Evolutionary conservation across 1,140 invertebrate species (phyloP).

Genomic region (Neodiprion fabricii): DNA sequence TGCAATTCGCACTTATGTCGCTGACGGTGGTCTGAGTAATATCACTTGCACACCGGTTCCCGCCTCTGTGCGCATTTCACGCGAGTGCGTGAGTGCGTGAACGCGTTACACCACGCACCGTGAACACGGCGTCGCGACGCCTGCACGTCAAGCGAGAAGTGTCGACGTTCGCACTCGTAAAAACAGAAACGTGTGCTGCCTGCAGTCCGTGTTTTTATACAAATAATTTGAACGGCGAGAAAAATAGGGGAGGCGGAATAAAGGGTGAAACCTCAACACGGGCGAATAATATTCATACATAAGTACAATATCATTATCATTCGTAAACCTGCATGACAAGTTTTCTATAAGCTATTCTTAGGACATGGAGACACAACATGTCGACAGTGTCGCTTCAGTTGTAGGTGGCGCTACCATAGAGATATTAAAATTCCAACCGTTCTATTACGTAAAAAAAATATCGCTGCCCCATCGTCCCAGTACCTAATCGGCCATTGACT

Average conservation of each 20-base stretch:
- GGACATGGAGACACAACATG: too few relatives aligned
- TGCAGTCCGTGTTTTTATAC: background rate
- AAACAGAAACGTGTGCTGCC: constrained; percentile 26
- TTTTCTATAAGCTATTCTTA: too few relatives aligned
- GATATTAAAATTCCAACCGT: too few relatives aligned
- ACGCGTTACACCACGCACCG: constrained; percentile 2
- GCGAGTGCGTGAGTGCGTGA: constrained; percentile 6
- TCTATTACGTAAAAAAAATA: too few relatives aligned
- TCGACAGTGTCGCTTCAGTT: too few relatives aligned
- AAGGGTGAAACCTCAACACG: background rate
- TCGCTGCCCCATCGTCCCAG: too few relatives aligned
- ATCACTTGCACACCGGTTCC: background rate
- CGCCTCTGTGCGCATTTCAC: background rate
- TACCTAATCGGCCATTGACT: too few relatives aligned
- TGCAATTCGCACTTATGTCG: constrained; percentile 59
- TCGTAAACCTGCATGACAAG: too few relatives aligned
- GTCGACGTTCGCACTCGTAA: constrained; percentile 48
- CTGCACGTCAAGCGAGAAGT: constrained; percentile 34
- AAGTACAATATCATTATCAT: too few relatives aligned
- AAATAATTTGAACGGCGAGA: constrained; percentile 9
- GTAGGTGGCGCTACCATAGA: too few relatives aligned
- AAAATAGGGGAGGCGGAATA: background rate
- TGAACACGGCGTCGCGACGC: constrained; percentile 42
- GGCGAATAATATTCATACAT: too few relatives aligned
- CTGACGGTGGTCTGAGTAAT: background rate